Conservation (phyloP, 2,888 invertebrate genomes). For the Brachycybe producta region DNA sequence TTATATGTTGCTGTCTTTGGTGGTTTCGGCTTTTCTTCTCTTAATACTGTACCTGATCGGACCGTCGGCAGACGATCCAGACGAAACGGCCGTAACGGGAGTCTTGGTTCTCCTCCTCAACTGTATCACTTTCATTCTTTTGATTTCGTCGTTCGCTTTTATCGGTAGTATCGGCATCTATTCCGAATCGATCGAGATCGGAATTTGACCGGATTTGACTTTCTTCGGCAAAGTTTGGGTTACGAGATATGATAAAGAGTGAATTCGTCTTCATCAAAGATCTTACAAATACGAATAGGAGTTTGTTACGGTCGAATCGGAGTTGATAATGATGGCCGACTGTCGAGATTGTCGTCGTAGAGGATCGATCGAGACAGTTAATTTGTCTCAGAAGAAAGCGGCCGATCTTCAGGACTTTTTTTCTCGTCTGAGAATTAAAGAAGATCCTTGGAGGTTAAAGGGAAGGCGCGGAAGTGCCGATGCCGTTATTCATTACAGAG, state of each 20-base stretch:
- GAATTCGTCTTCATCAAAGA: too few species aligned
- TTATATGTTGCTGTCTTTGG: conserved; percentile 10
- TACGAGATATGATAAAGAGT: too few species aligned
- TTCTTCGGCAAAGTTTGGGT: too few species aligned
- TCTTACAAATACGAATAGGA: too few species aligned
- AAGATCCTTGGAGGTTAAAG: too few species aligned
- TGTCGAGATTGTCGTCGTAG: conserved; percentile 2
- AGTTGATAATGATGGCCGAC: background rate
- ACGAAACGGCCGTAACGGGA: conserved; percentile 4
- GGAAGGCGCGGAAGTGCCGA: too few species aligned
- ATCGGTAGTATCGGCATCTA: conserved; percentile 1
- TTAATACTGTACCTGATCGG: conserved; percentile 6
- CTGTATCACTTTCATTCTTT: conserved; percentile 3
- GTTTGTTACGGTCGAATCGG: too few species aligned
- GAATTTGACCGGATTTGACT: background rate
- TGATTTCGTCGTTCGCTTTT: conserved; percentile 3
- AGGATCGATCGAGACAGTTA: background rate
- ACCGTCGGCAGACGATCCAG: conserved; percentile 3
- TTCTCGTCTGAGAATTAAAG: background rate
- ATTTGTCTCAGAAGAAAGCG: background rate
- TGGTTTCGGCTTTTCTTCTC: conserved; percentile 7
- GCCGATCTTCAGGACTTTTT: conserved; percentile 6
- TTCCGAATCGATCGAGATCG: conserved; percentile 2
- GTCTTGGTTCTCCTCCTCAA: conserved; percentile 7
- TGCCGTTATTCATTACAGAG: too few species aligned